phyloP scores from a whole-genome alignment of 2,888 invertebrate species.

The Cetonia aurata region DNA sequence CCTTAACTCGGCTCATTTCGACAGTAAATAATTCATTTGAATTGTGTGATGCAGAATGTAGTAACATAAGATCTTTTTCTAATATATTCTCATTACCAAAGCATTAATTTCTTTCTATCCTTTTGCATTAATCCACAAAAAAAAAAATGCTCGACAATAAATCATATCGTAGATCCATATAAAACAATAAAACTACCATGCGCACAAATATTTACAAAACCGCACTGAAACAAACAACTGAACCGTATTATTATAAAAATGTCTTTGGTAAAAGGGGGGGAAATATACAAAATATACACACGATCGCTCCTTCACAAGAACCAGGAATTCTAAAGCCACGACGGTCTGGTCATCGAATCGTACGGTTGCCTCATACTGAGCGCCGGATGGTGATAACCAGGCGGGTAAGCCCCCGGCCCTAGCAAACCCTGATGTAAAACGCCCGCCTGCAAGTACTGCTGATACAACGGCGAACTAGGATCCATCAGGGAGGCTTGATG shows the following conservation, averaged over 20 bases:
- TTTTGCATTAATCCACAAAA: background rate
- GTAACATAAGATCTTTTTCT: too few species aligned
- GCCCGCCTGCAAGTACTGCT: conserved; percentile 77
- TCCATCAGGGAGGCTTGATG: conserved; percentile 70
- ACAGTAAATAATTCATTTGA: too few species aligned
- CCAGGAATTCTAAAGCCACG: conserved; percentile 72
- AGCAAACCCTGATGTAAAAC: conserved; percentile 68
- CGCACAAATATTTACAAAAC: conserved; percentile 50
- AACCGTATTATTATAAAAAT: conserved; percentile 50
- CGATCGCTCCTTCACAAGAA: conserved; percentile 33
- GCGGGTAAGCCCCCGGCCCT: conserved; percentile 69
- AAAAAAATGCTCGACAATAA: background rate
- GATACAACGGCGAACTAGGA: conserved; percentile 77
- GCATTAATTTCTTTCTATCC: too few species aligned
- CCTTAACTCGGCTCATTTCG: too few species aligned
- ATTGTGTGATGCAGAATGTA: too few species aligned
- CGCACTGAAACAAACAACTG: conserved; percentile 43
- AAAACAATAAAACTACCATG: conserved; percentile 13
- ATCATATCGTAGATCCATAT: conserved; percentile 13
- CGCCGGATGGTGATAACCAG: conserved; percentile 73
- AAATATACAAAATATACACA: conserved; percentile 46
- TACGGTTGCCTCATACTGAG: conserved; percentile 81
- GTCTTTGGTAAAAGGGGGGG: conserved; percentile 59
- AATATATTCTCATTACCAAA: too few species aligned
- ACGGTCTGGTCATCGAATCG: conserved; percentile 76